These are phyloP conservation scores for Drosophila nr. medialis DNA, from an alignment of 2,888 invertebrate genomes.

Conservation along the genomic window DNA sequence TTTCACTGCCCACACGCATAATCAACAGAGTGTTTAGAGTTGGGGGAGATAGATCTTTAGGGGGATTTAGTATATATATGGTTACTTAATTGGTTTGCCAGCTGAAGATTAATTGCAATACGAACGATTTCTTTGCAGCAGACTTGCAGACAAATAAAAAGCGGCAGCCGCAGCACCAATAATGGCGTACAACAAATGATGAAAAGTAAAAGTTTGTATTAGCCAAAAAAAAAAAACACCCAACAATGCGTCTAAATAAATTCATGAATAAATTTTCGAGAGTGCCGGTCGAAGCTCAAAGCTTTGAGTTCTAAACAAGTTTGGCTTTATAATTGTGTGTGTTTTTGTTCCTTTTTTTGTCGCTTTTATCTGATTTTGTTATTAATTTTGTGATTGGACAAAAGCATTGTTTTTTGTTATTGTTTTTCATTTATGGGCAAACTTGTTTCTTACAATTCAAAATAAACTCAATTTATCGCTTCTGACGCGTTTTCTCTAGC, in stretches of 20 bases:
- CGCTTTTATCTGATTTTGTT: slow-evolving; percentile 17
- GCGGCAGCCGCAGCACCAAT: slow-evolving; percentile 28
- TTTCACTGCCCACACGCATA: slow-evolving; percentile 59
- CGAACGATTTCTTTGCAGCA: slow-evolving; percentile 58
- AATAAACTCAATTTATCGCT: slow-evolving; percentile 5
- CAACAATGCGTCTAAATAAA: slow-evolving; percentile 62
- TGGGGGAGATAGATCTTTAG: slow-evolving; percentile 19
- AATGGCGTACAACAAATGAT: slow-evolving; percentile 54
- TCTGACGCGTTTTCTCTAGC: slow-evolving; percentile 15
- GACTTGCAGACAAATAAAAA: slow-evolving; percentile 17
- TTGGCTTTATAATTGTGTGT: slow-evolving; percentile 22
- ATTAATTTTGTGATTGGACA: slow-evolving; percentile 49
- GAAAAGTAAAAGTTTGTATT: slow-evolving; percentile 75
- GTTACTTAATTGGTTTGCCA: slow-evolving; percentile 64
- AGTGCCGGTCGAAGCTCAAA: slow-evolving; percentile 17
- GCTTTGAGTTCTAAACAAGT: slow-evolving; percentile 66
- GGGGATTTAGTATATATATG: slow-evolving; percentile 8
- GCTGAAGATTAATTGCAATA: slow-evolving; percentile 70
- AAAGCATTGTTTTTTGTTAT: slow-evolving; percentile 10
- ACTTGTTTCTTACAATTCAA: slow-evolving; percentile 17
- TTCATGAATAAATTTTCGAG: slow-evolving; percentile 66
- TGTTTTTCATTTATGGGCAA: slow-evolving; percentile 7
- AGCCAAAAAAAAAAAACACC: slow-evolving; percentile 16
- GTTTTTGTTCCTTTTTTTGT: slow-evolving; percentile 23
- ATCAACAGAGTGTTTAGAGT: slow-evolving; percentile 1